Evolutionary conservation across 2,797 vertebrate genomes (phyloP), one percentile per base, ranked within the genome.

Genomic region (Craterocephalus amniculus): DNA sequence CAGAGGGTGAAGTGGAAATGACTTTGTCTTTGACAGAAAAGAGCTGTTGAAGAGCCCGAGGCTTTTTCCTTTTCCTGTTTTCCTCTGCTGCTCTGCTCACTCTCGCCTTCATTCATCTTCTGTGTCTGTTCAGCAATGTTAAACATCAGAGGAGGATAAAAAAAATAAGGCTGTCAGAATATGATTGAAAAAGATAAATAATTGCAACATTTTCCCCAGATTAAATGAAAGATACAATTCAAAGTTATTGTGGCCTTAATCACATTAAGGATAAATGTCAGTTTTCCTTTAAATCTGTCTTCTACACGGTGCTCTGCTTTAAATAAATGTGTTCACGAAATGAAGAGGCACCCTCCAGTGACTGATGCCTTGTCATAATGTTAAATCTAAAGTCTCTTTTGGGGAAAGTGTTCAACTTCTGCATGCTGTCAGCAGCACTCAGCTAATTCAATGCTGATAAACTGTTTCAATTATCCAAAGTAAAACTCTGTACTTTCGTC

Each of bases 11-110:
- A 68, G 80, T 83, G 85, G 89, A 92, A 92, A 91, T 87, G 78
- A 85, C 87, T 93, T 91, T 88, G 85, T 84, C 84, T 86, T 88
- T 87, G 83, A 88, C 86, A 86, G 88, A 83, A 89, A 88, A 88
- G 84, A 85, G 70, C 81, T 87, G 82, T 68, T 72, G 80, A 86
- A 76, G 68, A 60, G 85, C 91, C 85, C 0, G 40, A 73, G 84
- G 90, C 88, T 83, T 43, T 83, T 75, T 81, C 73, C 76, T 69
- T 36, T 80, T 64, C 68, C 70, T 66, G 56, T 67, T 58, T 74
- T 75, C 64, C 72, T 74, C 24, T 35, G 35, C 76, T 67, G 65
- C 73, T 61, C 55, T 31, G 22, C 62, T 43, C 36, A 35, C 34
- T 29, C 73, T 61, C 18, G 3, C 36, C 24, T 71, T 64, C 69